Evolutionary conservation across 2,888 invertebrate genomes (phyloP).

Genomic region (Chrysolina americana): DNA sequence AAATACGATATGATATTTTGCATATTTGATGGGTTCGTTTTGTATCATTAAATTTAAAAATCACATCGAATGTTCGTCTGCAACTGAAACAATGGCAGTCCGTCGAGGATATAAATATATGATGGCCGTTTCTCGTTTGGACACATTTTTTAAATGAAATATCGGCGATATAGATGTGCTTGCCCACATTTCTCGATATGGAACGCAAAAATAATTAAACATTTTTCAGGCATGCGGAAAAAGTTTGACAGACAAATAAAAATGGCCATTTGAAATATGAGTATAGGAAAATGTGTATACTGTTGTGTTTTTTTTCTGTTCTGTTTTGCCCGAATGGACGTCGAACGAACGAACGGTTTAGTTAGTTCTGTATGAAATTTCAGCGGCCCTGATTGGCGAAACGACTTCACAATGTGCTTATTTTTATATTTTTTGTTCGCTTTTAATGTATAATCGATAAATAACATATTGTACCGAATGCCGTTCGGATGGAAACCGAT

Average conservation of each 20-base stretch:
- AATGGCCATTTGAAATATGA: slow-evolving; percentile 71
- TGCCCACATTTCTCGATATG: slow-evolving; percentile 69
- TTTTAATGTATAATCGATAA: slow-evolving; percentile 68
- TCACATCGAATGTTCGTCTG: slow-evolving; percentile 69
- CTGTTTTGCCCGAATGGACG: slow-evolving; percentile 59
- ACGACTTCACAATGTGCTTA: slow-evolving; percentile 67
- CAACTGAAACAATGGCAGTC: slow-evolving; percentile 68
- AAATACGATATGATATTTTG: slow-evolving; percentile 67
- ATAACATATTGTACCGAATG: slow-evolving; percentile 63
- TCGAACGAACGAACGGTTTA: slow-evolving; percentile 52
- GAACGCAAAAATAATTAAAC: slow-evolving; percentile 72
- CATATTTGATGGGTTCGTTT: slow-evolving; percentile 68
- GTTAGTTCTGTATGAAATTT: slow-evolving; percentile 65
- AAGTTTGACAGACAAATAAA: slow-evolving; percentile 72
- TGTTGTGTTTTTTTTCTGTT: slow-evolving; percentile 55
- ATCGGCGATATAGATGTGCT: slow-evolving; percentile 69
- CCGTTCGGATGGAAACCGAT: slow-evolving; percentile 54
- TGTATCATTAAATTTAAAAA: slow-evolving; percentile 70
- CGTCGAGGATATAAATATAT: slow-evolving; percentile 70
- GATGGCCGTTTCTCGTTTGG: slow-evolving; percentile 69
- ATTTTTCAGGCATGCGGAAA: slow-evolving; percentile 71
- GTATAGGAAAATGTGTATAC: slow-evolving; percentile 61
- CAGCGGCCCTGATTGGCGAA: slow-evolving; percentile 66
- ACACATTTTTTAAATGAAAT: slow-evolving; percentile 71
- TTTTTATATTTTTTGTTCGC: slow-evolving; percentile 63